Percentiles rank a stretch among this genome's conserved stretches.
These are phyloP conservation scores for Synodontis membranacea DNA, from an alignment of 2,113 vertebrate genomes.

Conservation along the genomic window DNA sequence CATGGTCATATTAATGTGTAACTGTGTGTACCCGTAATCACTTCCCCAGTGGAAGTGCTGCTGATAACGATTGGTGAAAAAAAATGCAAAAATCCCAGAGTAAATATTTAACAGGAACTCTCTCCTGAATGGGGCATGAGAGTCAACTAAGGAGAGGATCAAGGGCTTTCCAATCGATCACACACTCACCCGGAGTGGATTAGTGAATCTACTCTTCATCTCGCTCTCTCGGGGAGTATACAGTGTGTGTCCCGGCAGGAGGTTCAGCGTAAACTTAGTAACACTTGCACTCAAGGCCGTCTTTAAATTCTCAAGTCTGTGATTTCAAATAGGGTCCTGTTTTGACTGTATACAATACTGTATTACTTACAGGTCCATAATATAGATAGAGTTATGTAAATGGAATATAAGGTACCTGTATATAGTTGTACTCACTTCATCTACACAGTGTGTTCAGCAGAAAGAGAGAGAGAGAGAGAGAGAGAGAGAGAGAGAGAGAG, in stretches of 20 bases:
- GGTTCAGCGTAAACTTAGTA: not conserved
- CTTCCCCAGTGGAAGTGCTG: not conserved
- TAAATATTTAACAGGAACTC: conserved; percentile 14
- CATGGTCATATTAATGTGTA: not conserved
- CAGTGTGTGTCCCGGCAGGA: not conserved
- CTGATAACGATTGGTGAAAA: conserved; percentile 8
- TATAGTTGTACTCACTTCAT: not conserved
- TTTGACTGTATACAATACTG: not conserved
- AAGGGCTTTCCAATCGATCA: conserved; percentile 64
- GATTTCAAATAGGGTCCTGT: not conserved
- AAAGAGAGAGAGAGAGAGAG: not conserved
- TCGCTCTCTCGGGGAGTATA: conserved; percentile 34
- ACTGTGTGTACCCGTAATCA: not conserved
- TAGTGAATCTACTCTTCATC: conserved; percentile 55
- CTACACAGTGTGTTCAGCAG: not conserved
- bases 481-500: not conserved
- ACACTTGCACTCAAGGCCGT: not conserved
- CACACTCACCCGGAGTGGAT: conserved; percentile 37
- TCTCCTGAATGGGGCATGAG: not conserved
- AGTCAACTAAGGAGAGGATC: conserved; percentile 49
- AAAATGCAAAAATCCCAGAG: conserved; percentile 13
- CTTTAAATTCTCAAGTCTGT: not conserved
- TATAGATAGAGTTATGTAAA: not conserved
- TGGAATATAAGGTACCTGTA: not conserved
- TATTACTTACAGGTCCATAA: not conserved